Evolutionary conservation across 2,888 invertebrate species (phyloP).

Genomic region (Apoda limacodes): DNA sequence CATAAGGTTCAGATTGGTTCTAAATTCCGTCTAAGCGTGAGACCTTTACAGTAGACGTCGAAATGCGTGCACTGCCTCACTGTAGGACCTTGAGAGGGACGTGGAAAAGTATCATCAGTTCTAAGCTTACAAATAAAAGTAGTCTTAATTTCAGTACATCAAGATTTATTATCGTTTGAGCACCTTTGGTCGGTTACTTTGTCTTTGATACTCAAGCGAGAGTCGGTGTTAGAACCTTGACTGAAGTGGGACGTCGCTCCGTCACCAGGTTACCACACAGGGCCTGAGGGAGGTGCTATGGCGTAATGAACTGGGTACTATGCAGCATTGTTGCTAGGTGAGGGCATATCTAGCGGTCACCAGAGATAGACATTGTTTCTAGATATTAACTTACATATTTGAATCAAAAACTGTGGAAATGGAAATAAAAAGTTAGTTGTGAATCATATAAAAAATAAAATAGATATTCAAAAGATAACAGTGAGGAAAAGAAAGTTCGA

Average conservation of each 20-base stretch:
- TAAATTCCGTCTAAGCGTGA: conserved; percentile 21
- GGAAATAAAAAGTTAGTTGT: no score
- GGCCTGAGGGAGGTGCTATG: conserved; percentile 53
- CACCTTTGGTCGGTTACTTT: conserved; percentile 19
- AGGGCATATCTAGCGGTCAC: no score
- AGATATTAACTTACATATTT: no score
- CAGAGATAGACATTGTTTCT: no score
- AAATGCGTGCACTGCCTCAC: conserved; percentile 49
- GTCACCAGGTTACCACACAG: conserved; percentile 64
- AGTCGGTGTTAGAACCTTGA: conserved; percentile 56
- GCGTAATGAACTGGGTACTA: conserved; percentile 37
- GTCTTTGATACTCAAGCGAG: conserved; percentile 21
- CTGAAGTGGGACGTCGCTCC: conserved; percentile 56
- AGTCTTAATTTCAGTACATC: no score
- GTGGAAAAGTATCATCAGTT: conserved; percentile 51
- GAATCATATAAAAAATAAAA: no score
- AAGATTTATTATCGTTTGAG: conserved; percentile 17
- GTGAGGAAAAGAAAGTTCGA: no score
- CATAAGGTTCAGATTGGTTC: conserved; percentile 24
- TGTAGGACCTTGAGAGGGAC: conserved; percentile 49
- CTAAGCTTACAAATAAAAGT: no score
- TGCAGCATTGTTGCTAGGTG: conserved; percentile 35
- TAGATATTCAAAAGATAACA: no score
- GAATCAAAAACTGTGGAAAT: no score
- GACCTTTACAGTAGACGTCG: conserved; percentile 28